These are phyloP conservation scores for Onthophagus taurus DNA, from an alignment of 1,140 invertebrate species.

Conservation along the genomic window DNA sequence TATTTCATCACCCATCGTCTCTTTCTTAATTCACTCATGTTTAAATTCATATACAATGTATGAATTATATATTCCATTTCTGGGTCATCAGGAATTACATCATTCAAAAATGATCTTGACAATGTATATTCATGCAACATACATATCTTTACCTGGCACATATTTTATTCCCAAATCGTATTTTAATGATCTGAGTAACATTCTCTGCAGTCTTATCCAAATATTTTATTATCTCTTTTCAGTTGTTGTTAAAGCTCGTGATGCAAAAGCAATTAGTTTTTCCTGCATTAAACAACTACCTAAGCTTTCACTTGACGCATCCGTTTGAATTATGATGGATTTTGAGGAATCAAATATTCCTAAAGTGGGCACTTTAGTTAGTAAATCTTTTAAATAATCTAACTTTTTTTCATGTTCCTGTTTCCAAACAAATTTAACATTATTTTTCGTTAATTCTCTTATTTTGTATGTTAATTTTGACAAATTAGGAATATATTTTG, in stretches of 20 bases:
- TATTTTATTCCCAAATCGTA: too few species aligned
- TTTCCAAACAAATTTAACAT: conserved; percentile 22
- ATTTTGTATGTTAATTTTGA: conserved; percentile 20
- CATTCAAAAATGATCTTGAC: too few species aligned
- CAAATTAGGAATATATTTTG: conserved; percentile 29
- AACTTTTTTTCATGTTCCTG: conserved; percentile 23
- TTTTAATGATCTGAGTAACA: too few species aligned
- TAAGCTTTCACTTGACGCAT: conserved; percentile 32
- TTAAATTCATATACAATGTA: too few species aligned
- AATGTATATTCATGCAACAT: too few species aligned
- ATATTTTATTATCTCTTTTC: too few species aligned
- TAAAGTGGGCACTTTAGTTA: conserved; percentile 26
- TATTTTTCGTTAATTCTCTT: conserved; percentile 19
- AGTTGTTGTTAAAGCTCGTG: conserved; percentile 33
- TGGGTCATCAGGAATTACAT: too few species aligned
- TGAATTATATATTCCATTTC: too few species aligned
- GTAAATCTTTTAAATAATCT: conserved; percentile 21
- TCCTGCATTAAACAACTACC: conserved; percentile 24
- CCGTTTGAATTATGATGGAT: conserved; percentile 23
- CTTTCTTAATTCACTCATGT: too few species aligned
- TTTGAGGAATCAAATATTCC: conserved; percentile 24
- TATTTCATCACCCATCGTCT: too few species aligned
- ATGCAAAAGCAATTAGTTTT: conserved; percentile 34
- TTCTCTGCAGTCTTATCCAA: too few species aligned
- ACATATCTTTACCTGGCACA: too few species aligned